phyloP scores from a whole-genome alignment of 1,140 invertebrate genomes.

The Macrotrachela quadricornifera region DNA sequence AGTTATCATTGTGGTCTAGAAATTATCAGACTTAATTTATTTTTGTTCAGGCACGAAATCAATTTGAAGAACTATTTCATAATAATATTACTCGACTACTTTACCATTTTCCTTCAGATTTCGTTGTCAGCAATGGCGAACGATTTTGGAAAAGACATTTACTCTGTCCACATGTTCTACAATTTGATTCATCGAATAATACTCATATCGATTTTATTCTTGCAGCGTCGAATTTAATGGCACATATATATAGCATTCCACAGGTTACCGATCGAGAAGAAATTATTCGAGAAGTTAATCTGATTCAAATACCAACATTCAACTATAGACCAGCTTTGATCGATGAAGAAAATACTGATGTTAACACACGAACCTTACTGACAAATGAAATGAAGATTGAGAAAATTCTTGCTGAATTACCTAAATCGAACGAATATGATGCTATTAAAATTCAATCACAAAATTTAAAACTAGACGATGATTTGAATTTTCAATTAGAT shows the following conservation, averaged over 20 bases:
- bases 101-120: conserved; percentile 87
- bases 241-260: conserved; percentile 64
- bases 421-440: no score
- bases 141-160: conserved; percentile 97
- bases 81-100: conserved; percentile 88
- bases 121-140: conserved; percentile 58
- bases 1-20: no score
- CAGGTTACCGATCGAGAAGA: conserved; percentile 1
- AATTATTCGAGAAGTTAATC: no score
- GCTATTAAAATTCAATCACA: conserved; percentile 55
- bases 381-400: no score
- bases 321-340: no score
- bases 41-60: conserved; percentile 65
- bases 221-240: conserved; percentile 73
- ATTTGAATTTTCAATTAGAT: conserved; percentile 92
- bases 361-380: conserved; percentile 41
- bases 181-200: conserved; percentile 31
- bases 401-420: no score
- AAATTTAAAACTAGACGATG: conserved; percentile 97
- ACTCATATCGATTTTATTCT: conserved; percentile 71
- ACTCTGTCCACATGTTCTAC: conserved; percentile 61
- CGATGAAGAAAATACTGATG: conserved; percentile 68
- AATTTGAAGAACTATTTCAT: conserved; percentile 74
- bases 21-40: no score
- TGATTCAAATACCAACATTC: conserved; percentile 57